Evolutionary conservation across 1,140 invertebrate species (phyloP), one percentile per base, ranked within the genome.

Genomic region (Stegodyphus mimosarum): DNA sequence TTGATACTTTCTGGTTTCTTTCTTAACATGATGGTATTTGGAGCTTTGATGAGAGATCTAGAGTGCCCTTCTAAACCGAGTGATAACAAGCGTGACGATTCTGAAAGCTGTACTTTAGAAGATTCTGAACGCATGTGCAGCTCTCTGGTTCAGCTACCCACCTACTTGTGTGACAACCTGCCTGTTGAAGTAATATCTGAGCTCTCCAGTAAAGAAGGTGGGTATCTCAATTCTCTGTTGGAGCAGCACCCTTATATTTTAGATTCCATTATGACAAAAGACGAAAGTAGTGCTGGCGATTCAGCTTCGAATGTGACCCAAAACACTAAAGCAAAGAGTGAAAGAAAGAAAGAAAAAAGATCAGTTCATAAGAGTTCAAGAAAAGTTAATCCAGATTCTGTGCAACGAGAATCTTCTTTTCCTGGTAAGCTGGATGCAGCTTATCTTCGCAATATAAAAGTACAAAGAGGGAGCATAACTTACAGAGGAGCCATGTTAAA

Each of bases 21-120:
- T 88, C 91, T 98, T 5, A 96, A 97, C 90, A 93, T 98, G 88
- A 94, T 94, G 49, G 95, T 97, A 0, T 98, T 96, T 90, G 97
- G 96, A 0, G 92, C 94, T 53, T 90, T 97, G 6, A 96, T 97
- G 94, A 90, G 95, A 75, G 95, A 97, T 88, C 91, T 96, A 17
- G 95, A 90, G 63, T 76, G 17, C n/a, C 81, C 69, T 13, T 52
- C 73, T n/a, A 18, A 63, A 51, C 18, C 9, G 17, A 60, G 55
- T 7, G 33, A 55, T 51, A 53, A 81, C 13, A 78, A 84, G 17
- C 6, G 4, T n/a, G 60, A 83, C 10, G 55, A 77, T 17, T 33
- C 53, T 74, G 74, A 72, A 63, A 73, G 51, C 64, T 64, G 75
- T 7, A 51, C 50, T 15, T 63, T 79, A 79, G 85, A 86, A 17